Conservation (phyloP, 2,888 invertebrate genomes). For the Gortyna flavago region DNA sequence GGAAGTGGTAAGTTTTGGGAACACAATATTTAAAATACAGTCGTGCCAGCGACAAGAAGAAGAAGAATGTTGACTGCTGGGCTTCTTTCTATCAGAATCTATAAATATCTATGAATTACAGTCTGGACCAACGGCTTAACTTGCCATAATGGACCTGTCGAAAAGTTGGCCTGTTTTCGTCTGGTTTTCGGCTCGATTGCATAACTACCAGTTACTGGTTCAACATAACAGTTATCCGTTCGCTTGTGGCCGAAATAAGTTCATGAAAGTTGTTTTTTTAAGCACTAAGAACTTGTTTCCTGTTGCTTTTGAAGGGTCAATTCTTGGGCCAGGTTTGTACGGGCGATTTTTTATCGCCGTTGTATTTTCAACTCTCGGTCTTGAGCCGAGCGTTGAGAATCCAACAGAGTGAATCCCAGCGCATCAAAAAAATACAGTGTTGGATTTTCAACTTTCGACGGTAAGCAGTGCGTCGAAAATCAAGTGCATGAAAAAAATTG, state of each 20-base stretch:
- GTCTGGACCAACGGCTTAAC: no score
- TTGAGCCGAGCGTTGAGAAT: not conserved
- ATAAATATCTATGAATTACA: no score
- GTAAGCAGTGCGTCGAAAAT: not conserved
- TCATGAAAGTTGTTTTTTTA: slow-evolving; percentile 54
- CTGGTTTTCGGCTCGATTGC: not conserved
- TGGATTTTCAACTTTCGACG: not conserved
- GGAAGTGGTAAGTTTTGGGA: no score
- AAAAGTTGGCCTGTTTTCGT: not conserved
- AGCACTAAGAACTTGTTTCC: slow-evolving; percentile 35
- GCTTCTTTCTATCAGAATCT: no score
- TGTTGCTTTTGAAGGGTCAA: slow-evolving; percentile 34
- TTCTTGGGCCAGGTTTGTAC: not conserved
- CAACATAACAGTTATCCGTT: slow-evolving; percentile 28
- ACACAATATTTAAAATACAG: no score
- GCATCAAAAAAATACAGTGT: not conserved
- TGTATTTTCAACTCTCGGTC: not conserved
- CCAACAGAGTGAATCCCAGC: not conserved
- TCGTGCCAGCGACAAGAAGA: no score
- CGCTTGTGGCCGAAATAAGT: slow-evolving; percentile 27
- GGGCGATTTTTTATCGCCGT: not conserved
- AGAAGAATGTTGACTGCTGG: no score
- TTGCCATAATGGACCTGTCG: no score
- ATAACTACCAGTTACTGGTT: slow-evolving; percentile 5
- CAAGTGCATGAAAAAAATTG: not conserved